phyloP scores from a whole-genome alignment of 2,113 vertebrate species.

The Calidris pugnax region DNA sequence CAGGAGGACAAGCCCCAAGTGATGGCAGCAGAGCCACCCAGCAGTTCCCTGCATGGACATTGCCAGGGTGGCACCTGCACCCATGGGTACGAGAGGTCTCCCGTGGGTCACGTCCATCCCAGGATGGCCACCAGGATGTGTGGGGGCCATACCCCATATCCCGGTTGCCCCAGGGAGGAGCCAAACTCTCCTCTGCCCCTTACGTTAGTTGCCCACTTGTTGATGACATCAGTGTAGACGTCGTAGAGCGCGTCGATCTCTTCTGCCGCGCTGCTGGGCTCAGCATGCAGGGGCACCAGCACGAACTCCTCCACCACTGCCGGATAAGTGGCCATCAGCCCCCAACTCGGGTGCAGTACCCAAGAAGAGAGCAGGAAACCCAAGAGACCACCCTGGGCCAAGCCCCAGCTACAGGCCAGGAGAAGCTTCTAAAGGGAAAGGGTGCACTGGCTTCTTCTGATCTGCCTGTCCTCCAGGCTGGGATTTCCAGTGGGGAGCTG shows the following conservation, averaged over 20 bases:
- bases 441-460: background rate
- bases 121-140: accelerated
- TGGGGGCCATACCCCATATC: background rate
- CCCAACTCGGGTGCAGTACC: background rate
- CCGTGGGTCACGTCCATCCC: accelerated
- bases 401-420: background rate
- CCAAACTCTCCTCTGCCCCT: accelerated
- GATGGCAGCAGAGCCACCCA: background rate
- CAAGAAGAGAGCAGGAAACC: background rate
- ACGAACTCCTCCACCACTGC: slow-evolving; percentile 12
- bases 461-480: background rate
- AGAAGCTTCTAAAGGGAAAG: background rate
- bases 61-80: background rate
- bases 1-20: background rate
- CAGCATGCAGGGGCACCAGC: slow-evolving; percentile 34
- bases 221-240: background rate
- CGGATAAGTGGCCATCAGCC: accelerated
- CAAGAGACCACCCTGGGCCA: background rate
- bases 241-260: slow-evolving; percentile 28
- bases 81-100: accelerated
- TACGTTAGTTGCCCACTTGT: background rate
- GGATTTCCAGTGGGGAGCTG: background rate
- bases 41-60: background rate
- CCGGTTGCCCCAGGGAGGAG: background rate
- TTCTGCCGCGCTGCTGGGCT: background rate